These are phyloP conservation scores for Meles meles DNA, from an alignment of 2,113 vertebrate species.

Conservation along the genomic window DNA sequence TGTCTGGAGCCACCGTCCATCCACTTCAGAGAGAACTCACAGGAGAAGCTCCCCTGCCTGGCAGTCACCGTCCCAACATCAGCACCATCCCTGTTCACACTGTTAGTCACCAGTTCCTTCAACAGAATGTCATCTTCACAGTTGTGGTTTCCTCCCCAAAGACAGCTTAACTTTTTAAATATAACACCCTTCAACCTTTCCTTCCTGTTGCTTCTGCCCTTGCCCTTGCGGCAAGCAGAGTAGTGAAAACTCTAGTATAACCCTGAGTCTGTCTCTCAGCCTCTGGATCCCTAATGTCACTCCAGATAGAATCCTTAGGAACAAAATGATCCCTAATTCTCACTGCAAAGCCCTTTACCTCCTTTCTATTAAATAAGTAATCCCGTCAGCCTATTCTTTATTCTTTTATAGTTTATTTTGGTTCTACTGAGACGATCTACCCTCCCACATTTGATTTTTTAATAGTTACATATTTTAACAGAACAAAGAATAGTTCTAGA, in stretches of 20 bases:
- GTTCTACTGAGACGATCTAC: neutral
- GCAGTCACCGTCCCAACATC: neutral
- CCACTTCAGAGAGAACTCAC: neutral
- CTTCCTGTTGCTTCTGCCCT: neutral
- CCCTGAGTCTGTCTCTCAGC: neutral
- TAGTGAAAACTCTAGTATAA: neutral
- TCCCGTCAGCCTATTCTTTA: neutral
- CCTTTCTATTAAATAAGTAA: neutral
- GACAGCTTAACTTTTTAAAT: neutral
- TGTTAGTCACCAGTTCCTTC: neutral
- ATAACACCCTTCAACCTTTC: neutral
- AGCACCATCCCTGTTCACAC: too few relatives aligned
- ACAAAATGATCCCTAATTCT: neutral
- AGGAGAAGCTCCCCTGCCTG: neutral
- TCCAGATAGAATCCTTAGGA: neutral
- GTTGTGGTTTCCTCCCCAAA: neutral
- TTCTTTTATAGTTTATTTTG: neutral
- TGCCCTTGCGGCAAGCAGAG: neutral
- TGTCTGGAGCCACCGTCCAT: accelerated
- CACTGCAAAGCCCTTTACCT: neutral
- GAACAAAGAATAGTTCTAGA: neutral
- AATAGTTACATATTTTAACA: neutral
- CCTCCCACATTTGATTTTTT: neutral
- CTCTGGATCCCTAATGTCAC: neutral
- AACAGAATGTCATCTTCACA: neutral